Conservation (phyloP, 2,797 vertebrate genomes). For the Myripristis jacobus region DNA sequence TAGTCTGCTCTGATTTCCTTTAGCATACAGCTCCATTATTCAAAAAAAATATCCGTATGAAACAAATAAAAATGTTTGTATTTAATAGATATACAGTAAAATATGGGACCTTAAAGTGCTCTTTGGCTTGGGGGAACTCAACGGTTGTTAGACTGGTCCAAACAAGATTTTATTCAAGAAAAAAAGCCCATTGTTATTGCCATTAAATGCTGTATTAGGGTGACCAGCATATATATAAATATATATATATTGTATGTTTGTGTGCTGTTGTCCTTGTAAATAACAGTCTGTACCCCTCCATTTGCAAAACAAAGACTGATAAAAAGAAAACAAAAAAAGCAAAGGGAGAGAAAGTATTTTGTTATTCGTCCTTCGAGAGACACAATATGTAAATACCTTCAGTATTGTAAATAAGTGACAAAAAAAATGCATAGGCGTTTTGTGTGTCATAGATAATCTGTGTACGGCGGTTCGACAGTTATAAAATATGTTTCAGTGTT, state of each 20-base stretch:
- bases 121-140: conserved; percentile 58
- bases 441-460: conserved; percentile 87
- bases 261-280: conserved; percentile 89
- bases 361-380: conserved; percentile 87
- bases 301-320: conserved; percentile 79
- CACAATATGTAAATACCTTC: conserved; percentile 81
- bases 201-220: conserved; percentile 85
- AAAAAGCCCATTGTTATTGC: conserved; percentile 67
- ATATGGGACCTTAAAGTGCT: conserved; percentile 61
- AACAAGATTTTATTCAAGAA: conserved; percentile 59
- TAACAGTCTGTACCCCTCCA: conserved; percentile 80
- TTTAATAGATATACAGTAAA: conserved; percentile 60
- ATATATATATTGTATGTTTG: conserved; percentile 81
- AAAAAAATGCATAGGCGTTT: conserved; percentile 82
- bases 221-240: conserved; percentile 81
- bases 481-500: conserved; percentile 88
- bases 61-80: conserved; percentile 54
- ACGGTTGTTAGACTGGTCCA: conserved; percentile 48
- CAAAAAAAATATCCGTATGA: conserved; percentile 45
- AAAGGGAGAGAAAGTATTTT: conserved; percentile 86
- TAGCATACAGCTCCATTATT: conserved; percentile 43
- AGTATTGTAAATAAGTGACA: conserved; percentile 90
- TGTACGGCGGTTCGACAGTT: conserved; percentile 86
- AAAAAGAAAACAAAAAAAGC: conserved; percentile 54
- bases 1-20: conserved; percentile 72